A percentile compares a stretch with the other conserved stretches of the same genome.
Conservation (phyloP, 2,888 invertebrate species). For the Cephus spinipes region DNA sequence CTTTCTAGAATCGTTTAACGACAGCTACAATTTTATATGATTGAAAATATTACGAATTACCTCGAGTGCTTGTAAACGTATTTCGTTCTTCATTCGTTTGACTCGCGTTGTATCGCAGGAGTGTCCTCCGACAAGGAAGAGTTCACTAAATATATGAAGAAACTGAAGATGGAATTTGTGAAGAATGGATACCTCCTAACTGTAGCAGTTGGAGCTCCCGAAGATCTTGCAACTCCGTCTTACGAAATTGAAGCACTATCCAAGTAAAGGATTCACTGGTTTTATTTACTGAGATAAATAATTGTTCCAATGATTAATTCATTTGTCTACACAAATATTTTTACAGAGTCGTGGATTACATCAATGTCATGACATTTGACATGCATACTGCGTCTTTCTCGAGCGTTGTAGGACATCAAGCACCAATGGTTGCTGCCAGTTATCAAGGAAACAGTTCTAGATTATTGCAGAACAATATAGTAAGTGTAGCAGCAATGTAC, state of each 20-base stretch:
- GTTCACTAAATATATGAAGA: too few relatives aligned
- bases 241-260: slow-evolving; percentile 73
- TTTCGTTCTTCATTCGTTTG: slow-evolving; percentile 77
- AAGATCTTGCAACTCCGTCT: slow-evolving; percentile 68
- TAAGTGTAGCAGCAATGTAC: too few relatives aligned
- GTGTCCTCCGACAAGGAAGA: slow-evolving; percentile 67
- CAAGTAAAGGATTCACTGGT: slow-evolving; percentile 60
- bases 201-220: slow-evolving; percentile 68
- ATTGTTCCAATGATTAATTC: too few relatives aligned
- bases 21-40: too few relatives aligned
- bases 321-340: too few relatives aligned
- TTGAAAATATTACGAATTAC: too few relatives aligned
- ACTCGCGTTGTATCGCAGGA: slow-evolving; percentile 64
- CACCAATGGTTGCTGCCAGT: slow-evolving; percentile 70
- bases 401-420: slow-evolving; percentile 73
- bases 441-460: slow-evolving; percentile 1
- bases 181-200: too few relatives aligned
- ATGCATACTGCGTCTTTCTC: slow-evolving; percentile 75
- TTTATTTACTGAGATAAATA: too few relatives aligned
- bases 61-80: too few relatives aligned
- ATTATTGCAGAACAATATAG: too few relatives aligned
- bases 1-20: too few relatives aligned
- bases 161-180: too few relatives aligned
- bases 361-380: slow-evolving; percentile 81
- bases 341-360: slow-evolving; percentile 68